Conservation (phyloP, 2,888 invertebrate genomes). For the Lamellibrachia satsuma region DNA sequence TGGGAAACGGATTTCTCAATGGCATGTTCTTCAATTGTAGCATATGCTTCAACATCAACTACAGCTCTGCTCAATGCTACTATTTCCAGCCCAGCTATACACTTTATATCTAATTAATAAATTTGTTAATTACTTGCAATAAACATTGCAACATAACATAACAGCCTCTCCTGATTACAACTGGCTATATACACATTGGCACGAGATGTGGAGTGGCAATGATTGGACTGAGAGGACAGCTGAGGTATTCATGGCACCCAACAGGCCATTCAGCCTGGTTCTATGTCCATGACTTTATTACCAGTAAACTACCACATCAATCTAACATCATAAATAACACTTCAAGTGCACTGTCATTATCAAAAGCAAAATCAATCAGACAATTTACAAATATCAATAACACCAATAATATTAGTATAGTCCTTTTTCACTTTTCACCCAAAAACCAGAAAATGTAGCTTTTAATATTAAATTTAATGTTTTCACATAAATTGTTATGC, state of each 20-base stretch:
- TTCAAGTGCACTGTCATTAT: not conserved
- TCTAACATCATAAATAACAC: not conserved
- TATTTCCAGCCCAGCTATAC: not conserved
- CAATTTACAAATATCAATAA: not conserved
- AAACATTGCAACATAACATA: not conserved
- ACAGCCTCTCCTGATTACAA: not conserved
- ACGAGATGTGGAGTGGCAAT: not conserved
- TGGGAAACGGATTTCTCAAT: not conserved
- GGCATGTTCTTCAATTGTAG: not conserved
- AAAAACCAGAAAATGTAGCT: not conserved
- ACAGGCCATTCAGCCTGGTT: not conserved
- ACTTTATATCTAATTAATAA: not conserved
- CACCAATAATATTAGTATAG: not conserved
- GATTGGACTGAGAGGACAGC: not conserved
- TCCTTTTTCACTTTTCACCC: not conserved
- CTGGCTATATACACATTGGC: not conserved
- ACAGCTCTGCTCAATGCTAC: not conserved
- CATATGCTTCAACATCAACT: not conserved
- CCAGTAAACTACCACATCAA: not conserved
- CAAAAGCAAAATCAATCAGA: not conserved
- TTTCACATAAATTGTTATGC: no score
- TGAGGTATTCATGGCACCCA: not conserved
- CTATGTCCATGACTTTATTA: not conserved
- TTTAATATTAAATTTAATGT: not conserved
- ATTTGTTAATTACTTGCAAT: not conserved